These are phyloP conservation scores for Ophion ventricosus DNA, from an alignment of 2,888 invertebrate genomes.

Conservation along the genomic window DNA sequence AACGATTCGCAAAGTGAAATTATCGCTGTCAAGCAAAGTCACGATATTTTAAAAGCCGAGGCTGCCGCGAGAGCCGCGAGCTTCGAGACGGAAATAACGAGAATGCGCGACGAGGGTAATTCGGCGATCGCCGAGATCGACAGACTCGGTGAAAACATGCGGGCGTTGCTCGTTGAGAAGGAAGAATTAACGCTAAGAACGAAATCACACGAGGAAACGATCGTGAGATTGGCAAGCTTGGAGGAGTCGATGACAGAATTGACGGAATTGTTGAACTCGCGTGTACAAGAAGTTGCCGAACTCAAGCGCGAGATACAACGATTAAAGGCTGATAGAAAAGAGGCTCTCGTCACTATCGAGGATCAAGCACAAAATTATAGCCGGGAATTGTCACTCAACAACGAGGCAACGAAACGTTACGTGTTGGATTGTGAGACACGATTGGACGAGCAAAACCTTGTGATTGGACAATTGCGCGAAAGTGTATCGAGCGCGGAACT, in stretches of 20 bases:
- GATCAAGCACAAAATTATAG: constrained; percentile 72
- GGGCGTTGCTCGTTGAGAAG: constrained; percentile 70
- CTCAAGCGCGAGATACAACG: constrained; percentile 76
- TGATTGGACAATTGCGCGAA: constrained; percentile 73
- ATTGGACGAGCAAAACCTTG: constrained; percentile 77
- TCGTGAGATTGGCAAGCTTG: constrained; percentile 54
- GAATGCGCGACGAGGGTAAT: constrained; percentile 65
- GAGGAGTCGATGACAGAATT: constrained; percentile 73
- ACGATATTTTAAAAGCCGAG: constrained; percentile 72
- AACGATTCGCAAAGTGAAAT: constrained; percentile 72
- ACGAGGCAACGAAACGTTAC: constrained; percentile 62
- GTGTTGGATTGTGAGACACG: constrained; percentile 69
- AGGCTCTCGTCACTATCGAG: constrained; percentile 53
- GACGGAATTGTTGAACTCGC: constrained; percentile 75
- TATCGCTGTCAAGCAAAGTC: constrained; percentile 69
- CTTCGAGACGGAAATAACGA: constrained; percentile 67
- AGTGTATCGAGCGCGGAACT: constrained; percentile 74
- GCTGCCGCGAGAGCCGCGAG: constrained; percentile 69
- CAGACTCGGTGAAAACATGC: constrained; percentile 66
- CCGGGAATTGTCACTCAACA: constrained; percentile 72
- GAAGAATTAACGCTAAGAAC: constrained; percentile 80
- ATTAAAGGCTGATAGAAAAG: constrained; percentile 70
- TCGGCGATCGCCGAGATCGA: constrained; percentile 35
- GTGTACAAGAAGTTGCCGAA: constrained; percentile 78
- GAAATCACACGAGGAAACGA: constrained; percentile 80